Conservation (phyloP, 2,888 invertebrate species). For the Scotopteryx bipunctaria region DNA sequence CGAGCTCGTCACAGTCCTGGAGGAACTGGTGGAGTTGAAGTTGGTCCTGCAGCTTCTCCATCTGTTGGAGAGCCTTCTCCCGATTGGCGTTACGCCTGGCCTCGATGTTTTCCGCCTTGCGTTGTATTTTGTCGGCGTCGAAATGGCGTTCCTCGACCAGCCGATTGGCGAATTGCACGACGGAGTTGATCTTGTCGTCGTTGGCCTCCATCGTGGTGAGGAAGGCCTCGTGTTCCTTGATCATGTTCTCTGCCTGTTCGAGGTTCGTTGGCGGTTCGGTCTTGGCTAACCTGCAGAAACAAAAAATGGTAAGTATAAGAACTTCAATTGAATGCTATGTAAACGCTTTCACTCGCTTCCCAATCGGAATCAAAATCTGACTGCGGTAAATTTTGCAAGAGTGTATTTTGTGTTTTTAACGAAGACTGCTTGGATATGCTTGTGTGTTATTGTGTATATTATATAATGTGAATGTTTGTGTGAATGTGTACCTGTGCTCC, state of each 20-base stretch:
- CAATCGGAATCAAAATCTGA: too few relatives aligned
- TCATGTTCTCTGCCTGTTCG: slow-evolving; percentile 98
- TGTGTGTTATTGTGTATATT: too few relatives aligned
- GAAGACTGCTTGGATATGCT: too few relatives aligned
- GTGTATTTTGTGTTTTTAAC: too few relatives aligned
- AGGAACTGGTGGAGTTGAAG: slow-evolving; percentile 97
- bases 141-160: slow-evolving; percentile 97
- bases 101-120: slow-evolving; percentile 97
- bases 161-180: slow-evolving; percentile 96
- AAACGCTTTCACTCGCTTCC: too few relatives aligned
- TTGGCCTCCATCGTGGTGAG: slow-evolving; percentile 99
- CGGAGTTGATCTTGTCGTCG: slow-evolving; percentile 99
- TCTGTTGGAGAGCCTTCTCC: slow-evolving; percentile 94
- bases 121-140: slow-evolving; percentile 97
- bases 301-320: neutral
- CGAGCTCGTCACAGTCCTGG: slow-evolving; percentile 97
- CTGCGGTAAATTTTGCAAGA: too few relatives aligned
- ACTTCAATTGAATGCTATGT: too few relatives aligned
- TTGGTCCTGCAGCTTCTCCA: slow-evolving; percentile 97
- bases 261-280: slow-evolving; percentile 97
- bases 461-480: too few relatives aligned
- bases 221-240: slow-evolving; percentile 99
- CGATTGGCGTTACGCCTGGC: slow-evolving; percentile 95
- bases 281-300: slow-evolving; percentile 87
- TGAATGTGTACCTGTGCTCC: slow-evolving; percentile 89